These are phyloP conservation scores for Athalia circularis DNA, from an alignment of 2,888 invertebrate species.

Conservation along the genomic window DNA sequence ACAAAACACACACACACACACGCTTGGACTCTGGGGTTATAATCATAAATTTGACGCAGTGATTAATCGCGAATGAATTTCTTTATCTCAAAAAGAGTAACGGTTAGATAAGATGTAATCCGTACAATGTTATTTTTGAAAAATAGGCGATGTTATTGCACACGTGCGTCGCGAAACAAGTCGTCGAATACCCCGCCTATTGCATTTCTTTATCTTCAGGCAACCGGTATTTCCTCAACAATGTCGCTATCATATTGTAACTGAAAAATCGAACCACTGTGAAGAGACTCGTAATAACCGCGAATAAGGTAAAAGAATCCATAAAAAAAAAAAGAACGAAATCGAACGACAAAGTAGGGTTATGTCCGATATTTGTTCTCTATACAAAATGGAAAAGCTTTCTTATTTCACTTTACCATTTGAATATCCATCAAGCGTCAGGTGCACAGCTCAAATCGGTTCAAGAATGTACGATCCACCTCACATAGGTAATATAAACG, in stretches of 20 bases:
- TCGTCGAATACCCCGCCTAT: no score
- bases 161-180: no score
- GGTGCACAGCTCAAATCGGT: neutral
- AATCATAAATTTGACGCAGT: neutral
- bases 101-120: neutral
- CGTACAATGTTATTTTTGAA: neutral
- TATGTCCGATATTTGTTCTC: neutral
- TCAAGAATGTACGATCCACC: no score
- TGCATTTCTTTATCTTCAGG: no score
- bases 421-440: constrained; percentile 5
- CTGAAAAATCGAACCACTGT: no score
- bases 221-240: no score
- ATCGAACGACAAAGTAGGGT: constrained; percentile 8
- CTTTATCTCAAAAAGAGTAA: neutral
- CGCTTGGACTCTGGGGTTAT: no score
- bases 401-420: constrained; percentile 29
- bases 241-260: no score
- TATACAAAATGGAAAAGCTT: neutral
- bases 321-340: neutral
- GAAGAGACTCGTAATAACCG: no score
- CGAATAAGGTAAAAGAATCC: neutral
- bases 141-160: no score
- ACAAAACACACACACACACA: neutral
- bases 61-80: neutral
- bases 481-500: neutral